Conservation (phyloP, 2,888 invertebrate species). For the Timandra comae region DNA sequence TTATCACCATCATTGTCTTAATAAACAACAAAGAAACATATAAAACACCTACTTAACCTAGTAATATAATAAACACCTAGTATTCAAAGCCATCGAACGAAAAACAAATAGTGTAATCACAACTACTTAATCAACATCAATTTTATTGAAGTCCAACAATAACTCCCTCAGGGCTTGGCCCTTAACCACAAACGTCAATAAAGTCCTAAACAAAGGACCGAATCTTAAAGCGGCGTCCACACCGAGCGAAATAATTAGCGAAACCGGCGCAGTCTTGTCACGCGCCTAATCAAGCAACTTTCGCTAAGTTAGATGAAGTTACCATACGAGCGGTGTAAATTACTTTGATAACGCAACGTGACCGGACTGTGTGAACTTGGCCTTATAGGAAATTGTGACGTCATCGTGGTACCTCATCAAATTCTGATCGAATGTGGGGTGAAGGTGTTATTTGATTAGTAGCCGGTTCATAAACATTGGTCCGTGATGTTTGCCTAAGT, state of each 20-base stretch:
- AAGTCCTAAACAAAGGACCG: slow-evolving; percentile 10
- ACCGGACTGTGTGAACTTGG: slow-evolving; percentile 44
- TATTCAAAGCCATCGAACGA: too few relatives aligned
- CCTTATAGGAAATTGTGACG: slow-evolving; percentile 29
- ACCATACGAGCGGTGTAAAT: slow-evolving; percentile 50
- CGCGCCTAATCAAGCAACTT: slow-evolving; percentile 64
- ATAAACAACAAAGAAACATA: too few relatives aligned
- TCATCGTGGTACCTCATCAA: slow-evolving; percentile 13
- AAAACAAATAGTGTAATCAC: slow-evolving; percentile 15
- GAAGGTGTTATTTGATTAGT: slow-evolving; percentile 12
- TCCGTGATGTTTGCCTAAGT: too few relatives aligned
- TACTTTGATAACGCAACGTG: slow-evolving; percentile 59
- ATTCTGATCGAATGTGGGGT: slow-evolving; percentile 11
- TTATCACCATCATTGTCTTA: too few relatives aligned
- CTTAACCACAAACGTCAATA: slow-evolving; percentile 15
- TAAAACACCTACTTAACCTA: too few relatives aligned
- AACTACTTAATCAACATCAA: slow-evolving; percentile 17
- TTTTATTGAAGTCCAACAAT: slow-evolving; percentile 14
- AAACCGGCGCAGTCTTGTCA: slow-evolving; percentile 38
- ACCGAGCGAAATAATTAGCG: slow-evolving; percentile 34
- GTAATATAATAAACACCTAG: too few relatives aligned
- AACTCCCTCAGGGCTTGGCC: slow-evolving; percentile 7
- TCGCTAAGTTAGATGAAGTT: slow-evolving; percentile 60
- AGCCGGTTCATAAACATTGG: background rate
- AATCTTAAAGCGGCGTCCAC: slow-evolving; percentile 5